Evolutionary conservation across 2,888 invertebrate genomes (phyloP), one percentile per base, ranked within the genome.

Genomic region (Melanchra persicariae): DNA sequence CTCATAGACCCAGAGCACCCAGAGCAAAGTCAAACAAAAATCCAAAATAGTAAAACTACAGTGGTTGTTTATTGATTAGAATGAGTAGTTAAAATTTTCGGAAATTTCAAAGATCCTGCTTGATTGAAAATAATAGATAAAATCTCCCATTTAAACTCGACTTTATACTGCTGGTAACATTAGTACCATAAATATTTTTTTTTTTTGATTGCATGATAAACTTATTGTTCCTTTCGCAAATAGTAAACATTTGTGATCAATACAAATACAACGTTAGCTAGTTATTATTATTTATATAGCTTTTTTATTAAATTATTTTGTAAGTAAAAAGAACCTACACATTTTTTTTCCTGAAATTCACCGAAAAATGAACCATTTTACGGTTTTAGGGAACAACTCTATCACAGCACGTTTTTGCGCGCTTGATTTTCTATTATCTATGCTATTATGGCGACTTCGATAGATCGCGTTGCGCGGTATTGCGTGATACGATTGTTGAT

Each of bases 381-480:
- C 79, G 81, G 69, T 79, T 77, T 58, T 52, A 26, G 9, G 12
- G 37, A 43, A 45, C 76, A 60, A 51, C 83, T 69, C 82, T 86
- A 82, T 30, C 15, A 40, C 26, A 70, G 83, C 88, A 89, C 88
- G 87, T 90, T 88, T 87, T 86, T 89, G 86, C 84, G 87, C 86
- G 84, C 82, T 87, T 83, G 74, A 65, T 76, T 79, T 79, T 88
- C 82, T 91, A 85, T 85, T 69, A 85, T 94, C 93, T 94, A 92
- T 93, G 87, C 75, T 87, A 89, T 86, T 90, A 94, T 94, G 94
- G 93, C 92, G 89, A 89, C 91, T 90, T 88, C 83, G 87, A 83
- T 85, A 89, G 85, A 90, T 89, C 90, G 91, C 92, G 91, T 94
- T 95, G 95, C 95, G 95, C 95, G 94, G 91, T 95, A 95, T 95